phyloP scores from a whole-genome alignment of 2,797 vertebrate species.

The Phataginus tetradactyla region DNA sequence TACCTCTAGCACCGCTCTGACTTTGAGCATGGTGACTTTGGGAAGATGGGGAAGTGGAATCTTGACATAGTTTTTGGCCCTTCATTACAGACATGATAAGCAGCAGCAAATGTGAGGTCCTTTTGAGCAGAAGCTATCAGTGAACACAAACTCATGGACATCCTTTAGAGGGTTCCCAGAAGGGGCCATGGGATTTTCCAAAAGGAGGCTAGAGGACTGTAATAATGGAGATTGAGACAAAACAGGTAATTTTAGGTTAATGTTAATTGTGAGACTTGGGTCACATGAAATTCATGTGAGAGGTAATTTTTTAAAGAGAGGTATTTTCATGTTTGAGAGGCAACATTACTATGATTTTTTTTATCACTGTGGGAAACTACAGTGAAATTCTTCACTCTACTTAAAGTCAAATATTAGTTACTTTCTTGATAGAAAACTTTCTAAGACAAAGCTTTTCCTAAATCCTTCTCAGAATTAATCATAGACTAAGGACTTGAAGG shows the following conservation, averaged over 20 bases:
- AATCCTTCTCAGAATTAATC: background rate
- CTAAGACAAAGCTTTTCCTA: slow-evolving; percentile 39
- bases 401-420: slow-evolving; percentile 26
- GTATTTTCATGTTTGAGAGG: background rate
- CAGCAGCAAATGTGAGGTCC: background rate
- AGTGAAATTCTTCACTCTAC: background rate
- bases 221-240: background rate
- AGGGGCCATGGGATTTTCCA: background rate
- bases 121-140: background rate
- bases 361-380: background rate
- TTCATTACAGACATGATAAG: background rate
- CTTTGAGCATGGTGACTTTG: background rate
- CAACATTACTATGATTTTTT: background rate
- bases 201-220: background rate
- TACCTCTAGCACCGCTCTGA: background rate
- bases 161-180: background rate
- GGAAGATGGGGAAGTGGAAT: background rate
- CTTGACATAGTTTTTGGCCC: background rate
- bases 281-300: background rate
- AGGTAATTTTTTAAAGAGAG: background rate
- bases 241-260: background rate
- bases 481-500: slow-evolving; percentile 3
- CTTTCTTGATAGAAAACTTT: slow-evolving; percentile 30
- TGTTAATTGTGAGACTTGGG: background rate
- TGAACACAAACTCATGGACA: background rate